Percentiles rank a stretch among this genome's conserved stretches.
phyloP scores from a whole-genome alignment of 2,113 vertebrate species.

The Grammomys dolichurus region DNA sequence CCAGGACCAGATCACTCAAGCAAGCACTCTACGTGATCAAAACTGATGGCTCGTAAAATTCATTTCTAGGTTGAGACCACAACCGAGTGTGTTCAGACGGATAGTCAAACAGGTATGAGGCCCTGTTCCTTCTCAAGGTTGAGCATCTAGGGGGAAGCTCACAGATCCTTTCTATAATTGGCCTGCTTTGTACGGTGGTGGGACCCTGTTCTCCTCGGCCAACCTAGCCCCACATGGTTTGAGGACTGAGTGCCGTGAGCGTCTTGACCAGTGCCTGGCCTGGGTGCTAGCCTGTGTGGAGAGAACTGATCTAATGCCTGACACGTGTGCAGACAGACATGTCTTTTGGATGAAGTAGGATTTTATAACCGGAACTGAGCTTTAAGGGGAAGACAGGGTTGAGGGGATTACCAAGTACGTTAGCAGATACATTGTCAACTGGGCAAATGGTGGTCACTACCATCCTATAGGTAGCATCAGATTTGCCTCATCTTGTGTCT shows the following conservation, averaged over 20 bases:
- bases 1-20: conserved; percentile 14
- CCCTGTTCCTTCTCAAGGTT: neutral
- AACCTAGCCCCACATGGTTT: fast-evolving
- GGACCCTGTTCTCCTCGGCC: neutral
- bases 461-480: neutral
- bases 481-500: neutral
- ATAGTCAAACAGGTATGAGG: conserved; percentile 94
- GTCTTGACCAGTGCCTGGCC: neutral
- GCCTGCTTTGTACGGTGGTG: neutral
- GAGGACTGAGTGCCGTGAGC: neutral
- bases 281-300: neutral
- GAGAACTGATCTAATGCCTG: neutral
- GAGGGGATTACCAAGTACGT: no score
- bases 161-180: neutral
- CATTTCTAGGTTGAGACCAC: conserved; percentile 91
- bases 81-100: conserved; percentile 93
- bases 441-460: fast-evolving
- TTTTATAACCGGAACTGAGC: neutral
- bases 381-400: neutral
- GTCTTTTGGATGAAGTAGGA: neutral
- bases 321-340: fast-evolving
- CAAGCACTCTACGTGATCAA: conserved; percentile 7
- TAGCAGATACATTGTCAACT: no score
- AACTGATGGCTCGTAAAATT: conserved; percentile 77
- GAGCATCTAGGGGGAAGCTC: neutral